Evolutionary conservation across 2,888 invertebrate genomes (phyloP).

Genomic region (Allolobophora icterica): DNA sequence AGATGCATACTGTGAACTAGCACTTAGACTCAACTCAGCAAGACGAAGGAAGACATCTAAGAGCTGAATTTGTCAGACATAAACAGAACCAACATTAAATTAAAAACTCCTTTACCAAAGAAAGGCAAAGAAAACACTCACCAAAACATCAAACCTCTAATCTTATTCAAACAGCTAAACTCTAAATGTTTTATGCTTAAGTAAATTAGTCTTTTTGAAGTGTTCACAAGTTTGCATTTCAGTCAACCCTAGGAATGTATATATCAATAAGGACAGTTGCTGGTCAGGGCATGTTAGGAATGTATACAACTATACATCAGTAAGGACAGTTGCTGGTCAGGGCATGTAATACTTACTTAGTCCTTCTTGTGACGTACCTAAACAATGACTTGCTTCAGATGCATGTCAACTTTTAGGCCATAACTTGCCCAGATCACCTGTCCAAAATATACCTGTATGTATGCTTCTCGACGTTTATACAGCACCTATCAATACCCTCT

Average conservation of each 20-base stretch:
- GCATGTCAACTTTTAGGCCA: too few relatives aligned
- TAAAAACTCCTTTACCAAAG: not conserved
- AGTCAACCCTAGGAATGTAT: not conserved
- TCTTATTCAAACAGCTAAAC: not conserved
- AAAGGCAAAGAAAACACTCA: not conserved
- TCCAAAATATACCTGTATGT: too few relatives aligned
- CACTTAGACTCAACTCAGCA: slow-evolving; percentile 7
- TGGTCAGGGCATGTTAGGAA: too few relatives aligned
- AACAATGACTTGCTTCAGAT: too few relatives aligned
- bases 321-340: too few relatives aligned
- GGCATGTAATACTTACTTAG: too few relatives aligned
- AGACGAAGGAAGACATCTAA: not conserved
- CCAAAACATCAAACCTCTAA: not conserved
- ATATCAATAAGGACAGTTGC: too few relatives aligned
- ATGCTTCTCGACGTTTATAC: too few relatives aligned
- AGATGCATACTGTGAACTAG: not conserved
- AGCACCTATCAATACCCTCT: too few relatives aligned
- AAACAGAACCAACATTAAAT: not conserved
- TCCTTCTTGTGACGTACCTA: too few relatives aligned
- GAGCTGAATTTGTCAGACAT: not conserved
- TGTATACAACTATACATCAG: too few relatives aligned
- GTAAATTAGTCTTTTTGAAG: not conserved
- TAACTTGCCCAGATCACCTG: too few relatives aligned
- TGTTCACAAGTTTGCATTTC: not conserved
- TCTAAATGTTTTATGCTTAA: not conserved